These are phyloP conservation scores for Drosophila paulistorum DNA, from an alignment of 1,140 invertebrate genomes.

Conservation along the genomic window DNA sequence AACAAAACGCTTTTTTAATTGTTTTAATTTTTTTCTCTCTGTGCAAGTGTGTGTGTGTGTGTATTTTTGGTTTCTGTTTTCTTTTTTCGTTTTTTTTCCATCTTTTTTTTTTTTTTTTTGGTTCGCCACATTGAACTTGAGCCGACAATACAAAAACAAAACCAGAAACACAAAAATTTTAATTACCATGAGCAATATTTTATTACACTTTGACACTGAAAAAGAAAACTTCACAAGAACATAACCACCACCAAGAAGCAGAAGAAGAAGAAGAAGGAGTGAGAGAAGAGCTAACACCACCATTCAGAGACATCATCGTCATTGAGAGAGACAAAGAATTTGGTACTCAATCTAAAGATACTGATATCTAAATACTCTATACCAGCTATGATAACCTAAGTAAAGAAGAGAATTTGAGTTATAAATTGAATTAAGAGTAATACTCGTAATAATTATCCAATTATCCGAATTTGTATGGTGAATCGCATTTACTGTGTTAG, in stretches of 20 bases:
- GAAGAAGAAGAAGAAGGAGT: not conserved
- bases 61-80: slow-evolving; percentile 12
- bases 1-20: slow-evolving; percentile 74
- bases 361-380: too few relatives aligned
- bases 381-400: too few relatives aligned
- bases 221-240: slow-evolving; percentile 75
- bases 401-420: too few relatives aligned
- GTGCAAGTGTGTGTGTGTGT: not conserved
- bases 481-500: too few relatives aligned
- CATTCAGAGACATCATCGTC: not conserved
- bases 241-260: not conserved
- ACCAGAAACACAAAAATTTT: slow-evolving; percentile 58
- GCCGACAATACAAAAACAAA: slow-evolving; percentile 50
- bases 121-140: slow-evolving; percentile 74
- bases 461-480: too few relatives aligned
- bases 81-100: not conserved
- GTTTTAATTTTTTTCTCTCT: slow-evolving; percentile 54
- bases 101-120: slow-evolving; percentile 26
- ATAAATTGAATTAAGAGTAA: too few relatives aligned
- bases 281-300: not conserved
- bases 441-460: too few relatives aligned
- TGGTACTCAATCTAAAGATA: too few relatives aligned
- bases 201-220: slow-evolving; percentile 82
- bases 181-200: slow-evolving; percentile 82
- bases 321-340: too few relatives aligned